A percentile compares a stretch with the other conserved stretches of the same genome.
These are phyloP conservation scores for Lithophane socia DNA, from an alignment of 2,888 invertebrate genomes.

Conservation along the genomic window DNA sequence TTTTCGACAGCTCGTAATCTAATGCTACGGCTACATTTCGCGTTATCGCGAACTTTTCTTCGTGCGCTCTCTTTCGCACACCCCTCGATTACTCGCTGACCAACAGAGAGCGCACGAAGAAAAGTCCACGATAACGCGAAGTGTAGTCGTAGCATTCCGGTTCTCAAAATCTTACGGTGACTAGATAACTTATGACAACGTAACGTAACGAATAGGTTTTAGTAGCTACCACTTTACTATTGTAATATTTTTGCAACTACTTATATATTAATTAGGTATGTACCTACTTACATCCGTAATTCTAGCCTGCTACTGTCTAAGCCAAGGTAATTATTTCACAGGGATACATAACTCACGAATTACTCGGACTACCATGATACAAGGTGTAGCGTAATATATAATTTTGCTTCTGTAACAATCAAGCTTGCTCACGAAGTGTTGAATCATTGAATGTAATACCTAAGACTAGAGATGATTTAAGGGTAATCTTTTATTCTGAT, in stretches of 20 bases:
- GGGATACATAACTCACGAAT: conserved; percentile 51
- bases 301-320: conserved; percentile 13
- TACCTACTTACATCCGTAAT: conserved; percentile 29
- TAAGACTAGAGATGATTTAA: not conserved
- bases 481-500: not conserved
- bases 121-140: too few relatives aligned
- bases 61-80: too few relatives aligned
- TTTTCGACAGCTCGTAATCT: too few relatives aligned
- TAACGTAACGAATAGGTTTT: not conserved
- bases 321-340: conserved; percentile 31
- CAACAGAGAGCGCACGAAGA: too few relatives aligned
- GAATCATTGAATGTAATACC: not conserved
- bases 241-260: conserved; percentile 4
- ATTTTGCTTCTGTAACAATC: conserved; percentile 20
- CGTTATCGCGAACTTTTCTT: too few relatives aligned
- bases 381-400: conserved; percentile 23
- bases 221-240: not conserved
- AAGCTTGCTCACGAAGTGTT: conserved; percentile 22
- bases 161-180: too few relatives aligned
- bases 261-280: not conserved
- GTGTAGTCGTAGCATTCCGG: too few relatives aligned
- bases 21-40: too few relatives aligned
- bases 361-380: conserved; percentile 16
- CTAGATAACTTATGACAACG: not conserved
- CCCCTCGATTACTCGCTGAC: too few relatives aligned